Evolutionary conservation across 1,140 invertebrate genomes (phyloP).

Genomic region (Plectus sambesii): DNA sequence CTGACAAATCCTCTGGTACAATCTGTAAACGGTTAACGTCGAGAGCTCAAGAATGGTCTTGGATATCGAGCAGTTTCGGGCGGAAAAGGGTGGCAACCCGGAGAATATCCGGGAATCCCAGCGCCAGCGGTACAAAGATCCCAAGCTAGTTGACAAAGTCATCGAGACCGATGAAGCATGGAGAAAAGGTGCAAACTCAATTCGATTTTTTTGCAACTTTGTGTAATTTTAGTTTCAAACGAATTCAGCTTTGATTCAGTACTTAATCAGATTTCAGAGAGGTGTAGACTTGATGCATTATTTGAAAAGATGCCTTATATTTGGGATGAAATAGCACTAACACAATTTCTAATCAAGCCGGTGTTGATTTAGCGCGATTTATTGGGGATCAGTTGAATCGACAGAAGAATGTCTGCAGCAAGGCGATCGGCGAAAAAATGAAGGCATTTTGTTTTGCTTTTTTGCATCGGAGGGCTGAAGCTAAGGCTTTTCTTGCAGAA

Average conservation of each 20-base stretch:
- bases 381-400: slow-evolving; percentile 84
- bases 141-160: slow-evolving; percentile 75
- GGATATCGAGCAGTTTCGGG: slow-evolving; percentile 90
- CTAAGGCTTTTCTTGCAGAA: slow-evolving; percentile 51
- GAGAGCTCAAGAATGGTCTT: slow-evolving; percentile 91
- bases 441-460: slow-evolving; percentile 54
- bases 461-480: too few relatives aligned
- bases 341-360: slow-evolving; percentile 24
- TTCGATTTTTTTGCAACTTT: slow-evolving; percentile 1
- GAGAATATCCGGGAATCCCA: slow-evolving; percentile 83
- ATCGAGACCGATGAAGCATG: slow-evolving; percentile 75
- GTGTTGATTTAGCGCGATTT: slow-evolving; percentile 58
- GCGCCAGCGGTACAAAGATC: slow-evolving; percentile 81
- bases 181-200: slow-evolving; percentile 59
- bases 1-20: too few relatives aligned
- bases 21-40: too few relatives aligned
- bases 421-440: slow-evolving; percentile 94
- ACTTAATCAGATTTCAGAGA: slow-evolving; percentile 5
- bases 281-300: not conserved
- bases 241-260: slow-evolving; percentile 14
- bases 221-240: slow-evolving; percentile 10
- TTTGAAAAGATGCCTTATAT: not conserved
- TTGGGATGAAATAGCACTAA: too few relatives aligned
- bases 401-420: slow-evolving; percentile 87
- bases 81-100: slow-evolving; percentile 84